Conservation (phyloP, 2,888 invertebrate species). For the Andricus curvator region DNA sequence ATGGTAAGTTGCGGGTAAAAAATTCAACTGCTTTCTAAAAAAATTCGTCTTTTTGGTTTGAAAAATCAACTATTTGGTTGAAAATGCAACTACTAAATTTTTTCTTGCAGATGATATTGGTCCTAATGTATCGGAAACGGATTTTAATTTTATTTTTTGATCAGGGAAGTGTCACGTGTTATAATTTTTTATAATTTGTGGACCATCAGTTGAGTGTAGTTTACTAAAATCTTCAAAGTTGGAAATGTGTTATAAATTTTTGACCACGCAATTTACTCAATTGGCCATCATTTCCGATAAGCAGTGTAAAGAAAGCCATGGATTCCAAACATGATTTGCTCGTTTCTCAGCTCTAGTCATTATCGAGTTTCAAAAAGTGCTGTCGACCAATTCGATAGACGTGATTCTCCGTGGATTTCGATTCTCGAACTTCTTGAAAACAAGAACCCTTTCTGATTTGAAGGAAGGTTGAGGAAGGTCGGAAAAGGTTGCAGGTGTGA, state of each 20-base stretch:
- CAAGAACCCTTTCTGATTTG: background rate
- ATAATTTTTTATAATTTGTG: too few relatives aligned
- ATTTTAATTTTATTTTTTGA: too few relatives aligned
- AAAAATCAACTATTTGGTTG: too few relatives aligned
- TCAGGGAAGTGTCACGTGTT: too few relatives aligned
- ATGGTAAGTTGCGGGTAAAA: too few relatives aligned
- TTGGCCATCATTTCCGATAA: background rate
- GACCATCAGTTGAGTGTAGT: too few relatives aligned
- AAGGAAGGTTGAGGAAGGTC: background rate
- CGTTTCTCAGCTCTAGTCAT: constrained; percentile 1
- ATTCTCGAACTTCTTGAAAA: background rate
- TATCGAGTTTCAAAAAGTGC: constrained; percentile 2
- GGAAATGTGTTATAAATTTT: background rate
- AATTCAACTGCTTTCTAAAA: too few relatives aligned
- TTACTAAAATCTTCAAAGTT: too few relatives aligned
- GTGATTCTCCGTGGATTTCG: constrained; percentile 9
- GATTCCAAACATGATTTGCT: constrained; percentile 1
- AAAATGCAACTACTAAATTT: too few relatives aligned
- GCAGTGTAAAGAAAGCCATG: background rate
- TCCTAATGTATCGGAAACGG: too few relatives aligned
- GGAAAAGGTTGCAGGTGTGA: constrained; percentile 15
- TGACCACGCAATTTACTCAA: background rate
- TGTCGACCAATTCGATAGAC: constrained; percentile 7
- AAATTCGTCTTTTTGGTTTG: too few relatives aligned
- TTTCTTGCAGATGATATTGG: too few relatives aligned